A percentile compares a stretch with the other conserved stretches of the same genome.
These are phyloP conservation scores for Heliconius aoede DNA, from an alignment of 2,888 invertebrate species.

Conservation along the genomic window DNA sequence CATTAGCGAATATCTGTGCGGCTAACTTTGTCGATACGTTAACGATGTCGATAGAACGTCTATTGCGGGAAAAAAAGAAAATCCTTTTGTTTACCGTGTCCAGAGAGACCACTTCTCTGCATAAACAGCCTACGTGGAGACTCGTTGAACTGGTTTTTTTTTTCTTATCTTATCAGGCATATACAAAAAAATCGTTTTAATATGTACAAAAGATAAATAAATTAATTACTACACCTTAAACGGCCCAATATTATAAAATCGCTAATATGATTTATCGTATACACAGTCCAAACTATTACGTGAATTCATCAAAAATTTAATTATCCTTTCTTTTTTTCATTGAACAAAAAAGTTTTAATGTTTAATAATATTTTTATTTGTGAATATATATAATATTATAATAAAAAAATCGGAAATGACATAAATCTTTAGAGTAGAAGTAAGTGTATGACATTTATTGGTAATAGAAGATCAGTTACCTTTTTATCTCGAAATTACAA, in stretches of 20 bases:
- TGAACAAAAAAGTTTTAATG: not conserved
- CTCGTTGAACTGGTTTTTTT: conserved; percentile 36
- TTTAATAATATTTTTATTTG: not conserved
- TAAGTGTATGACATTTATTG: not conserved
- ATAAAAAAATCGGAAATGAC: too few species aligned
- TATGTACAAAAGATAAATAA: too few species aligned
- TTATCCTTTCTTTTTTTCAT: not conserved
- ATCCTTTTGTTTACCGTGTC: conserved; percentile 64
- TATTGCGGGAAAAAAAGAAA: conserved; percentile 76
- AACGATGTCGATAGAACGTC: conserved; percentile 80
- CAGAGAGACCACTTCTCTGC: conserved; percentile 42
- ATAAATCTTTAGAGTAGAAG: not conserved
- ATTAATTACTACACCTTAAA: too few species aligned
- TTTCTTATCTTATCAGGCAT: not conserved
- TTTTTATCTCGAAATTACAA: too few species aligned
- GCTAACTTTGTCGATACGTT: conserved; percentile 77
- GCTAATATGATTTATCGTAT: not conserved
- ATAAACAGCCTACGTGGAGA: conserved; percentile 44
- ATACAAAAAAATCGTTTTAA: not conserved
- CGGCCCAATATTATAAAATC: not conserved
- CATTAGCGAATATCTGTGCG: conserved; percentile 82
- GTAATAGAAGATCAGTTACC: not conserved
- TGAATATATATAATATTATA: too few species aligned
- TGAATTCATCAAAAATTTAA: not conserved
- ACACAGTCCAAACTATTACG: not conserved